Conservation (phyloP, 2,888 invertebrate species). For the Tuta absoluta region DNA sequence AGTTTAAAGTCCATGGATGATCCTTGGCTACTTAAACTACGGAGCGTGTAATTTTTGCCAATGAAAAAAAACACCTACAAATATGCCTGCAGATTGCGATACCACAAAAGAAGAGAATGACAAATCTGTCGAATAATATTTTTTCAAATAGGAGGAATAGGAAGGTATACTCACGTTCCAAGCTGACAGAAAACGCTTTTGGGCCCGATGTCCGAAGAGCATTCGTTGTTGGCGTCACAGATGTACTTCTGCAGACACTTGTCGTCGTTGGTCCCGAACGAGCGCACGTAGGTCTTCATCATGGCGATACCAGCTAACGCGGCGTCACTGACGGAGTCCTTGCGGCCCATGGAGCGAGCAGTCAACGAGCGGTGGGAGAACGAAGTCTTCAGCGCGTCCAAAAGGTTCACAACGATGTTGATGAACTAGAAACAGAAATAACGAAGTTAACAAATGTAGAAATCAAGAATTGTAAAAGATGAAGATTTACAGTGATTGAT, state of each 20-base stretch:
- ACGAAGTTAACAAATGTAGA: conserved; percentile 23
- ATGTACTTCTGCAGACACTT: conserved; percentile 93
- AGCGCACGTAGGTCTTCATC: conserved; percentile 93
- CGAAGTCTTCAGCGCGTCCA: conserved; percentile 95
- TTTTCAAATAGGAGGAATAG: background rate
- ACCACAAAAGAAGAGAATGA: background rate
- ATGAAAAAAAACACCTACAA: too few species aligned
- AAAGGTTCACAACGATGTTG: conserved; percentile 93
- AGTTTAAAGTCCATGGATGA: too few species aligned
- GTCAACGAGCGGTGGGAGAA: conserved; percentile 94
- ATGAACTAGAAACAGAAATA: conserved; percentile 85
- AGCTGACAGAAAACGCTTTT: conserved; percentile 94
- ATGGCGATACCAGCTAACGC: conserved; percentile 93
- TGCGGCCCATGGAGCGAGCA: conserved; percentile 91
- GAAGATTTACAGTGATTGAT: conserved; percentile 2
- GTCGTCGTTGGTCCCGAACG: conserved; percentile 88
- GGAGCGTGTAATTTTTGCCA: too few species aligned
- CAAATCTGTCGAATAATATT: background rate
- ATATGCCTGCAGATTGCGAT: background rate
- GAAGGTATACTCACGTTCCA: conserved; percentile 85
- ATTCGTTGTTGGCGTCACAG: conserved; percentile 94
- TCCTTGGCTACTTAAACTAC: too few species aligned
- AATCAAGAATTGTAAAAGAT: background rate
- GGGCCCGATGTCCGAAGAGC: conserved; percentile 89
- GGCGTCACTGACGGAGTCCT: conserved; percentile 94